These are phyloP conservation scores for Philaethria dido DNA, from an alignment of 2,888 invertebrate genomes.

Conservation along the genomic window DNA sequence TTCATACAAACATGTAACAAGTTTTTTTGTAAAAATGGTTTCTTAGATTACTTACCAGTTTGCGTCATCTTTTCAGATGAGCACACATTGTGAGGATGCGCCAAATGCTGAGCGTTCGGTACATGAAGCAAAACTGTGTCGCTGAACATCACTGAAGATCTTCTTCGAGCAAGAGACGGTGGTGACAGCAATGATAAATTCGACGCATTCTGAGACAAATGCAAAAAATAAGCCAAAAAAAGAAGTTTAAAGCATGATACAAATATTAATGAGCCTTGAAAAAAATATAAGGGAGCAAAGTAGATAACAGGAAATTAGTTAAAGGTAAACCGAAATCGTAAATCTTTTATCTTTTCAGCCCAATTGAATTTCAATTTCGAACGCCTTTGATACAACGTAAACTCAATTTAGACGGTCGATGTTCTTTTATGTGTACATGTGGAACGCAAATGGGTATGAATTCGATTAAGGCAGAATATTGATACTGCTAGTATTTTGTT, in stretches of 20 bases:
- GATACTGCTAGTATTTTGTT: slow-evolving; percentile 11
- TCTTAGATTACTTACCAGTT: slow-evolving; percentile 80
- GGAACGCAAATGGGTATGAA: slow-evolving; percentile 21
- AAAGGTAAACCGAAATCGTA: slow-evolving; percentile 25
- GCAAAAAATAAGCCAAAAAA: background rate
- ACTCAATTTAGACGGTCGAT: slow-evolving; percentile 22
- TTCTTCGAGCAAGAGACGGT: slow-evolving; percentile 87
- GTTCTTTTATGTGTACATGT: slow-evolving; percentile 27
- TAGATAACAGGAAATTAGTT: slow-evolving; percentile 24
- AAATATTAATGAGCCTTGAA: background rate
- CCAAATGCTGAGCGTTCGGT: slow-evolving; percentile 63
- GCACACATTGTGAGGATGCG: slow-evolving; percentile 84
- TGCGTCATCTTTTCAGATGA: slow-evolving; percentile 96
- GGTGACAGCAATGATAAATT: slow-evolving; percentile 88
- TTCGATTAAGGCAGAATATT: slow-evolving; percentile 18
- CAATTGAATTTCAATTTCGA: slow-evolving; percentile 29
- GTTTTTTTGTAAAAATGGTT: background rate
- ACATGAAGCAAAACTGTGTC: slow-evolving; percentile 91
- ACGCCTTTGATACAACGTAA: slow-evolving; percentile 27
- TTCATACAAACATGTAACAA: background rate
- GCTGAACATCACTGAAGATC: slow-evolving; percentile 95
- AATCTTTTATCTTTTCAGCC: slow-evolving; percentile 27
- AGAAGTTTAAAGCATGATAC: background rate
- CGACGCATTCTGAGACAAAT: slow-evolving; percentile 83
- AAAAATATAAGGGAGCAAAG: slow-evolving; percentile 8